Evolutionary conservation across 2,797 vertebrate genomes (phyloP).

Genomic region (Furcifer pardalis): DNA sequence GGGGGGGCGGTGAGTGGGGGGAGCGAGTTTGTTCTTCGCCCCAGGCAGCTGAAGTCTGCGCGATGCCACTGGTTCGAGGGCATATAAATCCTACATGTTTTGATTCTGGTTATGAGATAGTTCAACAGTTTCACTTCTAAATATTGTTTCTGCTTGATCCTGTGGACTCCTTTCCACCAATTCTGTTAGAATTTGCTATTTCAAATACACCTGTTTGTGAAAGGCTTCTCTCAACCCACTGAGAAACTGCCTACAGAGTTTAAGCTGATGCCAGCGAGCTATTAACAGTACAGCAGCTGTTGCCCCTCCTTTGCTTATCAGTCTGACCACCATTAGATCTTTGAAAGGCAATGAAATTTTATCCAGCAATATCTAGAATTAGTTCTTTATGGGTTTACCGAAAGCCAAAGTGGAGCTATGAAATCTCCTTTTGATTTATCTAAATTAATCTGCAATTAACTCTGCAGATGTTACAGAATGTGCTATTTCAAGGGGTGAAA

Average conservation of each 20-base stretch:
- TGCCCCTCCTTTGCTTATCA: conserved; percentile 11
- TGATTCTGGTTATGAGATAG: conserved; percentile 47
- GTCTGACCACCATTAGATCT: conserved; percentile 26
- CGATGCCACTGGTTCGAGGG: no score
- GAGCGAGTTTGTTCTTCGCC: no score
- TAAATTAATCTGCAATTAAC: conserved; percentile 32
- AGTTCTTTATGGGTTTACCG: conserved; percentile 29
- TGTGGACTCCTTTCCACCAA: conserved; percentile 32
- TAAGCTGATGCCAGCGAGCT: conserved; percentile 36
- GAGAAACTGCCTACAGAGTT: conserved; percentile 45
- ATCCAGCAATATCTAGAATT: conserved; percentile 27
- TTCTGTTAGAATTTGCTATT: conserved; percentile 31
- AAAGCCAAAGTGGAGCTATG: conserved; percentile 21
- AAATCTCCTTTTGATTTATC: conserved; percentile 47
- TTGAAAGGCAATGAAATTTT: conserved; percentile 34
- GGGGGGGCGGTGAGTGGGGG: no score
- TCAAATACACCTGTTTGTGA: conserved; percentile 32
- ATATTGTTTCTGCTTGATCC: background rate
- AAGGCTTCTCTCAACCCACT: conserved; percentile 13
- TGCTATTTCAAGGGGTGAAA: conserved; percentile 12
- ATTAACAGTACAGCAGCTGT: conserved; percentile 20
- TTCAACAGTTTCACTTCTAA: conserved; percentile 31
- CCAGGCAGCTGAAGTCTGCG: no score
- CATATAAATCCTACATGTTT: conserved; percentile 40
- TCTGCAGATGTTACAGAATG: conserved; percentile 32